These are phyloP conservation scores for Rhipidura dahli DNA, from an alignment of 2,113 vertebrate genomes.

Conservation along the genomic window DNA sequence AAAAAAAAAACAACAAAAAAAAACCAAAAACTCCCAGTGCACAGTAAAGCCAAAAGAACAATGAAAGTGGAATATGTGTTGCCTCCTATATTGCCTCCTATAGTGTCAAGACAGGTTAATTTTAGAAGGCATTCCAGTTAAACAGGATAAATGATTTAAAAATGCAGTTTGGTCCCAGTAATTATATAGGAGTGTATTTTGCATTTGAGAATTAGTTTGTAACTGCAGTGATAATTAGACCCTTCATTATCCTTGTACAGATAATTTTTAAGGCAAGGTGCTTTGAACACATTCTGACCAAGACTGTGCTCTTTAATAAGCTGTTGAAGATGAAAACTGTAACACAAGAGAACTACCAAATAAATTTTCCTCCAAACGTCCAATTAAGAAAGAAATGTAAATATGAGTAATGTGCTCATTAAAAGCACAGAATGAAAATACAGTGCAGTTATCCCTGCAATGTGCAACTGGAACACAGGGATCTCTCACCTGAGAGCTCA, in stretches of 20 bases:
- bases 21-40: not conserved
- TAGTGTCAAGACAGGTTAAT: not conserved
- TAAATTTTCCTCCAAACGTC: constrained; percentile 35
- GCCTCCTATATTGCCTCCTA: not conserved
- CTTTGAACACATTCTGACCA: not conserved
- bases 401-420: constrained; percentile 56
- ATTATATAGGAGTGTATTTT: constrained; percentile 59
- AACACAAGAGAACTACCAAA: constrained; percentile 1
- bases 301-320: not conserved
- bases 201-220: constrained; percentile 50
- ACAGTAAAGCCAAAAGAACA: not conserved
- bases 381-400: constrained; percentile 63
- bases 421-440: constrained; percentile 28
- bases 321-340: constrained; percentile 14
- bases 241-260: constrained; percentile 16
- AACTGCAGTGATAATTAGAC: constrained; percentile 37
- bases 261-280: constrained; percentile 4
- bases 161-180: constrained; percentile 49
- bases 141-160: not conserved
- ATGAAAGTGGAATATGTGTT: not conserved
- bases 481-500: not conserved
- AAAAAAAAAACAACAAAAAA: not conserved
- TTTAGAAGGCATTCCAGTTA: constrained; percentile 26
- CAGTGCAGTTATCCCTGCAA: not conserved
- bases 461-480: not conserved